Base-by-base conservation (phyloP, 2,113 vertebrate genomes). In the Galemys pyrenaicus region DNA sequence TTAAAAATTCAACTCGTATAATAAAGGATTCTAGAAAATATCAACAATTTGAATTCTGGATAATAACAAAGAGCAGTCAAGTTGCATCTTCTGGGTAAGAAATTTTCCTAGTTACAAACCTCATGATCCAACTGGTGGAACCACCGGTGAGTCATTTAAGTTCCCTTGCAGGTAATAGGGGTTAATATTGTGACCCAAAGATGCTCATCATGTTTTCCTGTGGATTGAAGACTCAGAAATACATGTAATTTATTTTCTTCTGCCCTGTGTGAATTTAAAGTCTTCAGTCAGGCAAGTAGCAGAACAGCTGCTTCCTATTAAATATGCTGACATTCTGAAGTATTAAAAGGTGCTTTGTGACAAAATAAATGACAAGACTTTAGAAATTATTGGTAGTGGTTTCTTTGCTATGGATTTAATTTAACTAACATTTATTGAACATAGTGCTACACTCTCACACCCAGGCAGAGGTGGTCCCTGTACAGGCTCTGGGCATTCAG, bases 271-370 rank as follows among this genome's bases (percentile, higher is more conserved):
- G 71, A 96, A 87, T 91, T 58, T 67, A 95, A 95, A 96, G 37
- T 94, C 30, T 97, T 56, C 89, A 94, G 56, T 94, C 82, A 95
- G 39, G 49, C 78, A 92, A 85, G 74, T 86, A 96, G 30, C 11
- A 39, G 64, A 95, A 88, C 67, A 97, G 90, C 94, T 97, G 94
- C 80, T 97, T 95, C 94, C 83, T 94, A 73, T 96, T 83, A 92
- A 97, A 91, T n/a, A 95, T 86, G 95, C 94, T 96, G 94, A 97
- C 35, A 92, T 7, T 75, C 32, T 68, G 4, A 64, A 96, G 90
- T 81, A 71, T 22, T 77, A 90, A 94, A 97, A 95, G 64, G 20
- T 87, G 91, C 46, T 95, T 80, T 19, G 0, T 90, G 80, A 96
- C 87, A 92, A 96, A 91, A 93, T 56, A 32, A 22, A 90, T 56